Evolutionary conservation across 2,113 vertebrate species (phyloP).

Genomic region (Struthidea cinerea): DNA sequence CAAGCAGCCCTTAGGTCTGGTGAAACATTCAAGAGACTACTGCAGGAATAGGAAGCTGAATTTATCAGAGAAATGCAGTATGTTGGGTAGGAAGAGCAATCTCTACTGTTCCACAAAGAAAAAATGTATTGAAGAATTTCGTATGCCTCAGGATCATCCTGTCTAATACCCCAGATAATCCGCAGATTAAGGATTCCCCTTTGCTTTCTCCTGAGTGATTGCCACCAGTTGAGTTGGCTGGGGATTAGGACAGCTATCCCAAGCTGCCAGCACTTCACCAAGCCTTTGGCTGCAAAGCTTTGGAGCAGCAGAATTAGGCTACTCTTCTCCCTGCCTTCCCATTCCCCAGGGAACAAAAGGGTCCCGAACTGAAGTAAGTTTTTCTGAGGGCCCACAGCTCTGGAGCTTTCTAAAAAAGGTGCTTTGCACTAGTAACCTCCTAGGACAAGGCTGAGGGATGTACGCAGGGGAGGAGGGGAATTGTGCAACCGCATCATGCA

Average conservation of each 20-base stretch:
- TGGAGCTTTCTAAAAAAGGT: background rate
- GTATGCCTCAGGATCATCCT: background rate
- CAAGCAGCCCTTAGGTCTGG: background rate
- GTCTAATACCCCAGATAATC: background rate
- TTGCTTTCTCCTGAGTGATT: background rate
- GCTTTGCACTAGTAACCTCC: background rate
- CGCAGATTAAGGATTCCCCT: background rate
- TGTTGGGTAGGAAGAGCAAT: background rate
- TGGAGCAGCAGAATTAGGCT: background rate
- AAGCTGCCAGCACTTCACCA: background rate
- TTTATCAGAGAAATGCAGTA: background rate
- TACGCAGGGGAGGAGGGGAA: background rate
- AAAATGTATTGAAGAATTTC: background rate
- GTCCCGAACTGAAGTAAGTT: background rate
- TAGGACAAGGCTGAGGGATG: background rate
- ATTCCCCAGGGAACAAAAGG: background rate
- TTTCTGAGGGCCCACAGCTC: background rate
- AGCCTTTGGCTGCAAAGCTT: background rate
- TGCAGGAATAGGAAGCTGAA: background rate
- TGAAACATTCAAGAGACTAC: background rate
- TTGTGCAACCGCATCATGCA: background rate
- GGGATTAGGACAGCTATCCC: background rate
- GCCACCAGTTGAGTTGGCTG: background rate
- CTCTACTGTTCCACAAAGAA: background rate
- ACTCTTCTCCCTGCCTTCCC: fast-evolving